These are phyloP conservation scores for Ennomos erosarius DNA, from an alignment of 2,888 invertebrate genomes.

Conservation along the genomic window DNA sequence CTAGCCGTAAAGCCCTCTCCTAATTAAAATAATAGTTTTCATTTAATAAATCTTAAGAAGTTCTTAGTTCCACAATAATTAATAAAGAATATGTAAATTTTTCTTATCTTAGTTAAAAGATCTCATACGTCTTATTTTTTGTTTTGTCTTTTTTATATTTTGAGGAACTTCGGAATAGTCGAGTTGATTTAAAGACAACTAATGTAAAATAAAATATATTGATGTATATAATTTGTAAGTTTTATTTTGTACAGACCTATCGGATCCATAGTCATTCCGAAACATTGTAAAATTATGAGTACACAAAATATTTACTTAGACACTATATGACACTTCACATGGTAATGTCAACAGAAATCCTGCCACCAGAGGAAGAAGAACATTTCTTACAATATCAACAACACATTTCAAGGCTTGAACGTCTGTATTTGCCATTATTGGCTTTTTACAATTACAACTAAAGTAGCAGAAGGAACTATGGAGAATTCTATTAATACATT, in stretches of 20 bases:
- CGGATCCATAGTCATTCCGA: constrained; percentile 20
- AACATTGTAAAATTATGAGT: constrained; percentile 24
- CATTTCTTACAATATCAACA: too few relatives aligned
- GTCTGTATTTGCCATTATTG: too few relatives aligned
- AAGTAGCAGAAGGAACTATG: too few relatives aligned
- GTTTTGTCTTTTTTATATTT: constrained; percentile 85
- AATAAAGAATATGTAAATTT: constrained; percentile 79
- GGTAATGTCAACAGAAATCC: constrained; percentile 1
- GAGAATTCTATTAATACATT: too few relatives aligned
- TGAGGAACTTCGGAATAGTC: constrained; percentile 83
- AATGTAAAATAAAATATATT: constrained; percentile 85
- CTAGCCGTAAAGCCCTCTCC: constrained; percentile 65
- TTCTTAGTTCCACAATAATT: constrained; percentile 81
- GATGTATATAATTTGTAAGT: constrained; percentile 75
- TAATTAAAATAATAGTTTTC: constrained; percentile 52
- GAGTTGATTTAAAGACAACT: constrained; percentile 85
- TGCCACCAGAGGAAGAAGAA: too few relatives aligned
- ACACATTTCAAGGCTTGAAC: too few relatives aligned
- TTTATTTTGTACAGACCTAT: constrained; percentile 52
- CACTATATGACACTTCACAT: constrained; percentile 12
- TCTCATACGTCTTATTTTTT: constrained; percentile 85
- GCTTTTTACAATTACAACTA: too few relatives aligned
- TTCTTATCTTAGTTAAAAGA: constrained; percentile 85
- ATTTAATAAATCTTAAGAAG: constrained; percentile 77
- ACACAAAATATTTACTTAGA: constrained; percentile 26